A percentile compares a stretch with the other conserved stretches of the same genome.
These are phyloP conservation scores for Sinonovacula constricta DNA, from an alignment of 1,140 invertebrate species.

Conservation along the genomic window DNA sequence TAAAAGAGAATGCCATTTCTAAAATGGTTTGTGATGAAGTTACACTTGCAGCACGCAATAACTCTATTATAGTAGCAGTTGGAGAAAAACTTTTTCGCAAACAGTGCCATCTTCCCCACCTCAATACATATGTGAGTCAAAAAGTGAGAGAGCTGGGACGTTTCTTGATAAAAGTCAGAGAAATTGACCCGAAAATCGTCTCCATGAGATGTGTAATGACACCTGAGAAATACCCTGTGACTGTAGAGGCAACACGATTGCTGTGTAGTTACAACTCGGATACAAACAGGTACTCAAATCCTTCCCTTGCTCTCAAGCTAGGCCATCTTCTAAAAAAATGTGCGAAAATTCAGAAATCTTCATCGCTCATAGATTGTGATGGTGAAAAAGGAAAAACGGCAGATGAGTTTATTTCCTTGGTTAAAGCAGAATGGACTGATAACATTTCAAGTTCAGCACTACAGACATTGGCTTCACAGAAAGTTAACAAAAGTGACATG, in stretches of 20 bases:
- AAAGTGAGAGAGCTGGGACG: constrained; percentile 6
- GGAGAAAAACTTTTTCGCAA: constrained; percentile 25
- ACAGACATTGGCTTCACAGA: constrained; percentile 9
- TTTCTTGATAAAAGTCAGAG: constrained; percentile 7
- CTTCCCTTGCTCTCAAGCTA: constrained; percentile 17
- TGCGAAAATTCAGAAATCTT: constrained; percentile 13
- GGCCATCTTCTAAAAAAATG: constrained; percentile 26
- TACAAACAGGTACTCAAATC: constrained; percentile 10
- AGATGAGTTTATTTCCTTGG: constrained; percentile 12
- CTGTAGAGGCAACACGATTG: neutral
- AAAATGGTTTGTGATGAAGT: constrained; percentile 18
- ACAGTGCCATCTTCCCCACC: constrained; percentile 8
- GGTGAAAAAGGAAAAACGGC: constrained; percentile 5
- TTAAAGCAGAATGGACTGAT: constrained; percentile 15
- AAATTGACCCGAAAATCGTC: neutral
- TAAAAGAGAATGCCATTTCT: constrained; percentile 4
- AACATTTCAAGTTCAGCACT: constrained; percentile 1
- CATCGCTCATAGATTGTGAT: constrained; percentile 1
- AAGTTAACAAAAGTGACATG: constrained; percentile 16
- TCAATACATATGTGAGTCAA: constrained; percentile 10
- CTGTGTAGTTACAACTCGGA: constrained; percentile 14
- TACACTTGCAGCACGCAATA: constrained; percentile 13
- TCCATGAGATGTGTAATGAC: neutral
- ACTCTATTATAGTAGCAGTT: constrained; percentile 6
- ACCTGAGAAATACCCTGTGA: constrained; percentile 8